Conservation (phyloP, 2,888 invertebrate genomes). For the Melangyna quadrimaculata region DNA sequence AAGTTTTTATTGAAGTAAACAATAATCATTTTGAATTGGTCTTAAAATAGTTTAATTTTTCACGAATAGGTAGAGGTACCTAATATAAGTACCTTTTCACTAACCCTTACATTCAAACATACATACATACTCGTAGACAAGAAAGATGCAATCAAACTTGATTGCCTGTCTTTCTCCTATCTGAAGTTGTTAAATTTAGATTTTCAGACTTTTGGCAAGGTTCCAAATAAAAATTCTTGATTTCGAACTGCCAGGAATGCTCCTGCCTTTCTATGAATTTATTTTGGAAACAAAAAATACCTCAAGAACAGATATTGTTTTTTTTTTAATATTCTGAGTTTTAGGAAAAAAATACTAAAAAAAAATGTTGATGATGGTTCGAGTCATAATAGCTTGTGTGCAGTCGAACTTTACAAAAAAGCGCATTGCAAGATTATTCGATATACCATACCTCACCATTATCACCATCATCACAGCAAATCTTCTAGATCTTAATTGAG, state of each 20-base stretch:
- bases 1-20: not conserved
- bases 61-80: not conserved
- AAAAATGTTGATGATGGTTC: conserved; percentile 50
- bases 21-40: not conserved
- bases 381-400: not conserved
- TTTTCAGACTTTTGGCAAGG: conserved; percentile 47
- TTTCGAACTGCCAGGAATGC: conserved; percentile 33
- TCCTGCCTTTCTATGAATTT: conserved; percentile 33
- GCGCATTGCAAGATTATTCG: conserved; percentile 35
- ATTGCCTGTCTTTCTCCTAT: conserved; percentile 17
- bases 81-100: not conserved
- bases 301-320: conserved; percentile 23
- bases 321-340: not conserved
- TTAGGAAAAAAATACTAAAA: not conserved
- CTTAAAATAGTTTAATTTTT: not conserved
- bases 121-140: not conserved
- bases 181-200: conserved; percentile 39
- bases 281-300: conserved; percentile 37
- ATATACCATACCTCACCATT: conserved; percentile 18
- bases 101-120: not conserved
- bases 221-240: conserved; percentile 46
- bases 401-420: conserved; percentile 38
- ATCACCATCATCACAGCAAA: conserved; percentile 34
- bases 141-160: conserved; percentile 21
- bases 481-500: conserved; percentile 66